A percentile compares a stretch with the other conserved stretches of the same genome.
Conservation (phyloP, 2,888 invertebrate genomes). For the Geophilus truncorum region DNA sequence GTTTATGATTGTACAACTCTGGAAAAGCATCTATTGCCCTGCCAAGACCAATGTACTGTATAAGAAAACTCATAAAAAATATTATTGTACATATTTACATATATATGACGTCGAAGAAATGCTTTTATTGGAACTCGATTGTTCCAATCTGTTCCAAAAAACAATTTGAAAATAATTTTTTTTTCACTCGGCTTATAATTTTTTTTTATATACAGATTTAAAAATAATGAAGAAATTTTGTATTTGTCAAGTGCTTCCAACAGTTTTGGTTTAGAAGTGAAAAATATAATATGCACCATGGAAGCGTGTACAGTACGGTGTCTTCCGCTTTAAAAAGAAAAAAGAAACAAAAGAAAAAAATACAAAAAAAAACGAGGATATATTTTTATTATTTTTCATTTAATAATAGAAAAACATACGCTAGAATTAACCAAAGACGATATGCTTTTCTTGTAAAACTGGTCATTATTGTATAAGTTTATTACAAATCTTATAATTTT, state of each 20-base stretch:
- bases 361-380: not conserved
- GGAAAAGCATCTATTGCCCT: not conserved
- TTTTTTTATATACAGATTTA: not conserved
- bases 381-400: not conserved
- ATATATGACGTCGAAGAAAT: not conserved
- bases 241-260: not conserved
- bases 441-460: not conserved
- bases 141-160: not conserved
- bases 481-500: not conserved
- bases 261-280: not conserved
- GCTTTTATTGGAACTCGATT: not conserved
- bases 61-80: not conserved
- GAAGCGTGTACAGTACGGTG: not conserved
- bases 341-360: not conserved
- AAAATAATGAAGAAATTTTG: not conserved
- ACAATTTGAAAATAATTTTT: not conserved
- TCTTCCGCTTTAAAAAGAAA: not conserved
- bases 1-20: not conserved
- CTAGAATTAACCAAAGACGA: slow-evolving; percentile 22
- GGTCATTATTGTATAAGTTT: not conserved
- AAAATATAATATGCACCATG: not conserved
- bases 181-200: not conserved
- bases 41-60: not conserved
- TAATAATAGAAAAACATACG: slow-evolving; percentile 11
- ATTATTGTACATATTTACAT: not conserved